Evolutionary conservation across 2,797 vertebrate genomes (phyloP).

Genomic region (Chloroceryle inda): DNA sequence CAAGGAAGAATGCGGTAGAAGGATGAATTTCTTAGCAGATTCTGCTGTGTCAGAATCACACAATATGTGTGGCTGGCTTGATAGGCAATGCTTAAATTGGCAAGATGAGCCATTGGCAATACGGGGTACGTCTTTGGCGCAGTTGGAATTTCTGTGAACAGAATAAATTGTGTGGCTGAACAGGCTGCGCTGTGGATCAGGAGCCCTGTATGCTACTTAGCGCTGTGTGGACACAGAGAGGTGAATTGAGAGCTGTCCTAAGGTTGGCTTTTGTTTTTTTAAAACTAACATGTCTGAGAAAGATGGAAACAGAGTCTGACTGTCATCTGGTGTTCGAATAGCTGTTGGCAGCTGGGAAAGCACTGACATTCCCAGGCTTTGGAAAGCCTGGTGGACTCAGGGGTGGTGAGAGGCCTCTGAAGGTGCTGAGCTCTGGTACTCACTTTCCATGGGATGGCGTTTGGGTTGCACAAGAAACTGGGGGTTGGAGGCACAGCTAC

Average conservation of each 20-base stretch:
- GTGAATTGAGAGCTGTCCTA: not conserved
- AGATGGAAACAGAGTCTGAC: not conserved
- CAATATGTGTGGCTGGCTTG: not conserved
- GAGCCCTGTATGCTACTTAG: not conserved
- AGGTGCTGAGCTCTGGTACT: not conserved
- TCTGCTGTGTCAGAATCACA: not conserved
- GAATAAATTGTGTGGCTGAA: not conserved
- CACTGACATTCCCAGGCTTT: not conserved
- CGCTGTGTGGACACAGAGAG: not conserved
- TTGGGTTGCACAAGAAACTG: not conserved
- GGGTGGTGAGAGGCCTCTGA: not conserved
- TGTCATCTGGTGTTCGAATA: fast-evolving
- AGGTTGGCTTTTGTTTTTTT: not conserved
- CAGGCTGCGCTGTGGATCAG: not conserved
- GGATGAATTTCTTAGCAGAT: not conserved
- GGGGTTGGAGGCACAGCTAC: not conserved
- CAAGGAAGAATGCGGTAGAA: not conserved
- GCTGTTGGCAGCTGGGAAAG: not conserved
- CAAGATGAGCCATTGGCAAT: not conserved
- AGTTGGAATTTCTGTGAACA: not conserved
- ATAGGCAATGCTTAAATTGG: not conserved
- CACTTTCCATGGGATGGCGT: fast-evolving
- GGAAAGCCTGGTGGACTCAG: not conserved
- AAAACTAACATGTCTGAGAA: not conserved
- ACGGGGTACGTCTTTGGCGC: not conserved